These are phyloP conservation scores for Rhea americana DNA, from an alignment of 2,113 vertebrate species.

Conservation along the genomic window DNA sequence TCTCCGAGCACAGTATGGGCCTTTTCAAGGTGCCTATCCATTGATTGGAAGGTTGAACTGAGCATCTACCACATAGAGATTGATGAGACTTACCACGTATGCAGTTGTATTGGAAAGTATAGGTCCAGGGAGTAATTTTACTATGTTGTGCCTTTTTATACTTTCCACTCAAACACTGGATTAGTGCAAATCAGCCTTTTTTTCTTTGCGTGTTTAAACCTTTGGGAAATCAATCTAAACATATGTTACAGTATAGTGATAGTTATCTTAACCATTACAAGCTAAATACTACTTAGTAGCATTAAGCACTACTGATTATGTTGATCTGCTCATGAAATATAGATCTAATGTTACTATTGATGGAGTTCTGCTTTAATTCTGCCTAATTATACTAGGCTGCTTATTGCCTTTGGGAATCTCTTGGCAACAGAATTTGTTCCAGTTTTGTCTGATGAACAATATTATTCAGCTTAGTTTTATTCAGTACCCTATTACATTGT, in stretches of 20 bases:
- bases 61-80: not conserved
- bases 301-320: not conserved
- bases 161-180: not conserved
- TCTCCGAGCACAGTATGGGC: not conserved
- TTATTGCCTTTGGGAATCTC: not conserved
- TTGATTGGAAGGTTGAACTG: not conserved
- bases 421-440: not conserved
- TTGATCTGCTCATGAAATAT: not conserved
- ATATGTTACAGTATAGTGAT: not conserved
- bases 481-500: not conserved
- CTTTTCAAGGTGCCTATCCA: not conserved
- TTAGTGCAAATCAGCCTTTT: not conserved
- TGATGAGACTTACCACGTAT: rapidly evolving
- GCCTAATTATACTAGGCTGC: not conserved
- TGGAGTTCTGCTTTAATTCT: not conserved
- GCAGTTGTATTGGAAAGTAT: not conserved
- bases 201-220: not conserved
- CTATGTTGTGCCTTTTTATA: not conserved
- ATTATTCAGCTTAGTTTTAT: not conserved
- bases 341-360: not conserved
- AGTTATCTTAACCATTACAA: not conserved
- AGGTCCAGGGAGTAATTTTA: not conserved
- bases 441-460: not conserved
- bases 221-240: not conserved
- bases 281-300: not conserved